phyloP scores from a whole-genome alignment of 23 tunicate species.

The Halocynthia aurantium region DNA sequence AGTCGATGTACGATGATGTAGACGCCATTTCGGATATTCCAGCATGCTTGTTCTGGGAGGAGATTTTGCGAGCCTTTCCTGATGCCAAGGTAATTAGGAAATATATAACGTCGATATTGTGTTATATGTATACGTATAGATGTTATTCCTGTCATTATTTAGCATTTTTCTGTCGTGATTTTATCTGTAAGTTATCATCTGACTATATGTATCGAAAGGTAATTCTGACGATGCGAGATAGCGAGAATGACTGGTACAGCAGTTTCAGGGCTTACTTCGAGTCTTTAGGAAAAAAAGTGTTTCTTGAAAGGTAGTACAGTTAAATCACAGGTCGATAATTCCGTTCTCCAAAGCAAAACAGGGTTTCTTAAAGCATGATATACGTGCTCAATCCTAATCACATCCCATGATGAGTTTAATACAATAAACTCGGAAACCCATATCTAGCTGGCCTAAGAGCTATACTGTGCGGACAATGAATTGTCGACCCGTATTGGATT shows the following conservation, averaged over 20 bases:
- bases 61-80: slow-evolving; percentile 1
- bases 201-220: background rate
- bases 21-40: slow-evolving; percentile 8
- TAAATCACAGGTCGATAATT: background rate
- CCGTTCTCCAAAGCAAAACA: background rate
- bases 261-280: background rate
- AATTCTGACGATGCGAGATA: slow-evolving; percentile 4
- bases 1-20: background rate
- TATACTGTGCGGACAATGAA: too few species aligned
- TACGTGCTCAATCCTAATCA: too few species aligned
- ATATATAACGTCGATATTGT: too few species aligned
- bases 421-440: too few species aligned
- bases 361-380: too few species aligned
- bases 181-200: too few species aligned
- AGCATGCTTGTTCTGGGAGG: slow-evolving; percentile 6
- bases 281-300: background rate
- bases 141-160: too few species aligned
- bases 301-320: background rate
- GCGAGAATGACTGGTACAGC: background rate
- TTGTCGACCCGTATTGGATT: too few species aligned
- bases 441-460: too few species aligned
- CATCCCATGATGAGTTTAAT: too few species aligned
- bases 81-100: background rate
- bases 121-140: too few species aligned
- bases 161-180: too few species aligned